Conservation (phyloP, 2,888 invertebrate genomes). For the Eumacrocentrus americanus region DNA sequence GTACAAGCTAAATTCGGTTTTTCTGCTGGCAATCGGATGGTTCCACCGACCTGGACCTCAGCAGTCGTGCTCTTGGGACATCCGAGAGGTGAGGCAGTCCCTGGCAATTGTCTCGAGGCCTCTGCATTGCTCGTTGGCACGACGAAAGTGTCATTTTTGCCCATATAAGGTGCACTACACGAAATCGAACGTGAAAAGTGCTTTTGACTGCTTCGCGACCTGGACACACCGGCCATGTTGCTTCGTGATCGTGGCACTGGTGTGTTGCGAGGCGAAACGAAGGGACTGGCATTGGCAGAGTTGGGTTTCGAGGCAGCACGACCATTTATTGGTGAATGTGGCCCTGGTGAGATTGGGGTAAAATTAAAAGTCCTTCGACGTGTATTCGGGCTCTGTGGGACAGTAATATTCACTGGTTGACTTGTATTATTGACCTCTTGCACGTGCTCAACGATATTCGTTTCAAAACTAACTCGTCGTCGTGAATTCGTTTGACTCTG, state of each 20-base stretch:
- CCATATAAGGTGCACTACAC: conserved; percentile 53
- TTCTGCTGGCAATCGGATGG: conserved; percentile 31
- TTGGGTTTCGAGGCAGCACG: conserved; percentile 64
- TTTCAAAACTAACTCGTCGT: conserved; percentile 68
- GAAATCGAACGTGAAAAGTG: conserved; percentile 56
- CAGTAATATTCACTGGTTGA: conserved; percentile 48
- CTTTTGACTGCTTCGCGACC: conserved; percentile 48
- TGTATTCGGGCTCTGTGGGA: conserved; percentile 79
- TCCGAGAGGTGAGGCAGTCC: conserved; percentile 42
- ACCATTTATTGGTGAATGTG: conserved; percentile 69
- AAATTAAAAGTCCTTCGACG: conserved; percentile 83
- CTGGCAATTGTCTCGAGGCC: conserved; percentile 38
- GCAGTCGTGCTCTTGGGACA: conserved; percentile 44
- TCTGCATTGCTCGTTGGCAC: conserved; percentile 54
- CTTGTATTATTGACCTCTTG: conserved; percentile 32
- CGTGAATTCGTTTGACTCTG: conserved; percentile 52
- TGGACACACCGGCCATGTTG: conserved; percentile 61
- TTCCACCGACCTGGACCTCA: conserved; percentile 45
- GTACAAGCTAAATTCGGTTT: conserved; percentile 18
- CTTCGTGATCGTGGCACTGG: conserved; percentile 73
- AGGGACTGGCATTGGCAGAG: conserved; percentile 77
- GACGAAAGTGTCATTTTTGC: conserved; percentile 50
- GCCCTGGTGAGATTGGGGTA: conserved; percentile 84
- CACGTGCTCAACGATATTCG: conserved; percentile 57
- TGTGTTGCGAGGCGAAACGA: conserved; percentile 81